Evolutionary conservation across 2,888 invertebrate species (phyloP), one percentile per base, ranked within the genome.

Genomic region (Brenthis ino): DNA sequence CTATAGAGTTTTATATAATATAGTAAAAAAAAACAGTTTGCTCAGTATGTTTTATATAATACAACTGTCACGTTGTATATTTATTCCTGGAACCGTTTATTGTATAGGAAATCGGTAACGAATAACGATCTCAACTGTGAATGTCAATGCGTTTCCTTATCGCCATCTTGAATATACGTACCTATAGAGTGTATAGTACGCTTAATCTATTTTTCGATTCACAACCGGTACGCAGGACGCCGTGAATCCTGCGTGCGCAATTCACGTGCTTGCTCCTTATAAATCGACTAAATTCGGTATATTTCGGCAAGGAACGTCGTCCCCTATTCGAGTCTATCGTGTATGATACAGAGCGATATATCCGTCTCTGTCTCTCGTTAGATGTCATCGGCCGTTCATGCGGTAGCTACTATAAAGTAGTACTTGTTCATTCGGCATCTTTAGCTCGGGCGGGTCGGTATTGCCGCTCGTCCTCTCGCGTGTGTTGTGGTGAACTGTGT

Each of bases 371-470:
- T 80, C 77, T 76, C 81, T 61, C 81, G 56, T 64, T 71, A 85
- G 84, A 83, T 85, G 89, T 88, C 89, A 88, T 88, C 84, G 90
- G 82, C 88, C 89, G 87, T 85, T 84, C 82, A 83, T 85, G 83
- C 81, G 79, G 79, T 80, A 78, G 79, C 79, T 80, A 77, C 73
- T 74, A 75, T 72, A 71, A 68, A 72, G 70, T 71, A 79, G 74
- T 80, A 77, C 74, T 82, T 82, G 82, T 82, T 88, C 90, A 91
- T 82, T 88, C 88, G 88, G 88, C 88, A 88, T 89, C 83, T 82
- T 78, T 82, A 77, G 73, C 75, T 83, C 80, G 84, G 89, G 81
- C 91, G 92, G 81, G 88, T 81, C 83, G 91, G 89, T 88, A 82
- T 81, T 74, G 82, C 88, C 87, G 85, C 87, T 88, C 88, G 88